A percentile compares a stretch with the other conserved stretches of the same genome.
phyloP scores from a whole-genome alignment of 2,797 vertebrate genomes.

The Sebastes cheni region DNA sequence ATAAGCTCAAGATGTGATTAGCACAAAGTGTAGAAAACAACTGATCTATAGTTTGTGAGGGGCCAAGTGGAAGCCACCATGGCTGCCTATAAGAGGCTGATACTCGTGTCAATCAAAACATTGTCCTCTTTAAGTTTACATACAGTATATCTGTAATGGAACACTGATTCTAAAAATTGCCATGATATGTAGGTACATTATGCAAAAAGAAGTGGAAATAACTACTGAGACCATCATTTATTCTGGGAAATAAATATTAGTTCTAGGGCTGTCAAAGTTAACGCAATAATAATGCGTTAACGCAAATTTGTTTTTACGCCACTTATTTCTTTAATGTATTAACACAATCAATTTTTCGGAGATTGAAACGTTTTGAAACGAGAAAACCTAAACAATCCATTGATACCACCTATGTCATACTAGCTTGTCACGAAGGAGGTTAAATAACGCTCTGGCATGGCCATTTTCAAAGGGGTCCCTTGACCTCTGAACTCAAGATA shows the following conservation, averaged over 20 bases:
- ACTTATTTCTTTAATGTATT: no score
- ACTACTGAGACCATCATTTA: not conserved
- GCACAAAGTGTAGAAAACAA: not conserved
- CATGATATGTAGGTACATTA: not conserved
- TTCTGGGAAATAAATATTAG: not conserved
- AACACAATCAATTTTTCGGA: no score
- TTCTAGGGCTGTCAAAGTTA: no score
- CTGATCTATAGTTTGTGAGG: not conserved
- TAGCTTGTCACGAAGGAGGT: no score
- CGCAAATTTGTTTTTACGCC: no score
- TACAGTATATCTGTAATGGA: not conserved
- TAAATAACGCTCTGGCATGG: fast-evolving
- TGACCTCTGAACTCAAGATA: no score
- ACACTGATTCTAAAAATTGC: not conserved
- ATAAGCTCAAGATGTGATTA: not conserved
- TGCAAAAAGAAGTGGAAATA: not conserved
- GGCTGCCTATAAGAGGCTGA: not conserved
- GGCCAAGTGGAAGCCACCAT: not conserved
- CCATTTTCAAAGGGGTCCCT: no score
- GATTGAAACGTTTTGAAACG: fast-evolving
- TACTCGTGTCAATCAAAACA: not conserved
- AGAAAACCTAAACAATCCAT: no score
- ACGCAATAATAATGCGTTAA: no score
- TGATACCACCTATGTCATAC: no score
- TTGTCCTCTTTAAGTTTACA: not conserved